A percentile compares a stretch with the other conserved stretches of the same genome.
Evolutionary conservation across 2,797 vertebrate genomes (phyloP).

Genomic region (Premnoplex brunnescens): DNA sequence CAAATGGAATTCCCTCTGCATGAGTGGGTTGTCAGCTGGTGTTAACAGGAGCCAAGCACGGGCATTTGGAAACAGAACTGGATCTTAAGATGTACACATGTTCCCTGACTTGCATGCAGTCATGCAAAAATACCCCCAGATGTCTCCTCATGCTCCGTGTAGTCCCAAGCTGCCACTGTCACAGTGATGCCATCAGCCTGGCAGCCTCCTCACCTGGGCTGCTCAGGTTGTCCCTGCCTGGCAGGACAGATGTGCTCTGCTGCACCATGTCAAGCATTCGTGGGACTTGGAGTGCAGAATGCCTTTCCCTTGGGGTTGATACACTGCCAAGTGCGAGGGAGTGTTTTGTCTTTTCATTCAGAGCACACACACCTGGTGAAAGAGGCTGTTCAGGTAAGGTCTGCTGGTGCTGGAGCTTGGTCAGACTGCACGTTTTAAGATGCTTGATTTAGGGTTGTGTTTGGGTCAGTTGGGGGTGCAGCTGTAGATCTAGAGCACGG

Average conservation of each 20-base stretch:
- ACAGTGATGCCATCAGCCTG: background rate
- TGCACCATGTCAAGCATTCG: background rate
- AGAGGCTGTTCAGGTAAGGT: background rate
- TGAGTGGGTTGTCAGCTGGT: constrained; percentile 14
- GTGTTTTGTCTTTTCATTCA: background rate
- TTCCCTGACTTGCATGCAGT: background rate
- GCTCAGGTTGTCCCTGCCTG: background rate
- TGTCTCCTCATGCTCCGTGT: background rate
- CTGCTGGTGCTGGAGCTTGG: background rate
- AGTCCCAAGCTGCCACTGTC: constrained; percentile 1
- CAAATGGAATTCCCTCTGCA: constrained; percentile 8
- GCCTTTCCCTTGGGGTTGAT: background rate
- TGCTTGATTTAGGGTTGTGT: background rate
- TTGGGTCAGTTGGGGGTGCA: background rate
- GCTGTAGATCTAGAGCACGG: background rate
- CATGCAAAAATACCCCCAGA: background rate
- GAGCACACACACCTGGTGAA: background rate
- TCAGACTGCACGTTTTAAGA: background rate
- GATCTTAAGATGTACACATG: background rate
- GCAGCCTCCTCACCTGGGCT: background rate
- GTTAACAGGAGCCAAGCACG: background rate
- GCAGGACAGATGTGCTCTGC: background rate
- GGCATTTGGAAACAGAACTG: background rate
- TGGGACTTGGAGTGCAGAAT: background rate
- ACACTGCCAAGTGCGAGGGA: background rate